Evolutionary conservation across 2,888 invertebrate species (phyloP).

Genomic region (Calameuta pallipes): DNA sequence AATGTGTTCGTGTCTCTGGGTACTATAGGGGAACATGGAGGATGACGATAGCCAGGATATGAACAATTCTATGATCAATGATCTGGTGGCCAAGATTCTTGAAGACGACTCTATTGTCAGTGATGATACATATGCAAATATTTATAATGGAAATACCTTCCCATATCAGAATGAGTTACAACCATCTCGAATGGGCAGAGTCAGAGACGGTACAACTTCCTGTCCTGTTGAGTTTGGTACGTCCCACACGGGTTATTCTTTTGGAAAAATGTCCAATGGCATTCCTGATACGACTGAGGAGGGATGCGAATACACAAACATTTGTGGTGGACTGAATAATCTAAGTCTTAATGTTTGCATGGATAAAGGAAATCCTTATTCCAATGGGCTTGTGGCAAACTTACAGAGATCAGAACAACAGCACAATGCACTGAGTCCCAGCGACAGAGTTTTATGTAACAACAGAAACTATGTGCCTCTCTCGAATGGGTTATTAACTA

Average conservation of each 20-base stretch:
- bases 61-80: constrained; percentile 73
- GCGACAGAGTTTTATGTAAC: constrained; percentile 27
- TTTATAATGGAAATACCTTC: constrained; percentile 46
- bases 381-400: constrained; percentile 41
- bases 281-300: constrained; percentile 35
- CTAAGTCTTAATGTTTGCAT: constrained; percentile 45
- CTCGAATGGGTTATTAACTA: constrained; percentile 26
- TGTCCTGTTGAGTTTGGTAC: constrained; percentile 29
- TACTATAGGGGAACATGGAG: constrained; percentile 49
- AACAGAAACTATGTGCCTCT: constrained; percentile 40
- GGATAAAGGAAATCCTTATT: constrained; percentile 43
- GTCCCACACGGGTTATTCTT: constrained; percentile 31
- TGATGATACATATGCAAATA: constrained; percentile 46
- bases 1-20: not conserved
- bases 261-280: constrained; percentile 30
- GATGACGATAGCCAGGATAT: constrained; percentile 62
- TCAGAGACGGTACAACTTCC: constrained; percentile 25
- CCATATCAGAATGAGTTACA: constrained; percentile 11
- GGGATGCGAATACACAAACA: constrained; percentile 47
- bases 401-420: constrained; percentile 6
- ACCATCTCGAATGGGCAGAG: constrained; percentile 26
- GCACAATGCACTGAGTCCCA: constrained; percentile 26
- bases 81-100: constrained; percentile 74
- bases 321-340: constrained; percentile 48
- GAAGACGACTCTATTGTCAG: constrained; percentile 69